Evolutionary conservation across 1,140 invertebrate genomes (phyloP).

Genomic region (Ctenoplectra terminalis): DNA sequence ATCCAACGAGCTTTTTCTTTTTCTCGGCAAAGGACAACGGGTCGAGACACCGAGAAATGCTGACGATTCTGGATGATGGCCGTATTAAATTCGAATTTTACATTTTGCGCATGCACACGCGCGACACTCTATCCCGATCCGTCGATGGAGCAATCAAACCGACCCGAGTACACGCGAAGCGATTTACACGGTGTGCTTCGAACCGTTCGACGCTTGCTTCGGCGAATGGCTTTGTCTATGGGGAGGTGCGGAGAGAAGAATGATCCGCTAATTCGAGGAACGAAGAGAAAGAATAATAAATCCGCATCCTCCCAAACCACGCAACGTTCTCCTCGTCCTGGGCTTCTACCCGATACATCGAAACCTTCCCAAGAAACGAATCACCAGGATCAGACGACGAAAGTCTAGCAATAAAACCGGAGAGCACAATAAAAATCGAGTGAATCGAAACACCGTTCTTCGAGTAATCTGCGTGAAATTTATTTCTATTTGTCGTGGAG

Average conservation of each 20-base stretch:
- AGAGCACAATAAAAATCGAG: slow-evolving; percentile 5
- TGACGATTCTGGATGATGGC: neutral
- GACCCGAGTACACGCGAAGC: neutral
- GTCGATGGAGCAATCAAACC: slow-evolving; percentile 6
- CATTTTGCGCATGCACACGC: neutral
- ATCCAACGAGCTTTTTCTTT: neutral
- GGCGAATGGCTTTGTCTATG: too few relatives aligned
- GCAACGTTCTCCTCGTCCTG: too few relatives aligned
- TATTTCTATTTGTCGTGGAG: slow-evolving; percentile 74
- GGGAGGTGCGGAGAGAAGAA: neutral
- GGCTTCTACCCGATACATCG: neutral
- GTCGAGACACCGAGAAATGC: neutral
- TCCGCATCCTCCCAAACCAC: too few relatives aligned
- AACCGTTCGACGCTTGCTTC: too few relatives aligned
- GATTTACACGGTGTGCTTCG: neutral
- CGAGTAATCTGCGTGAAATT: slow-evolving; percentile 65
- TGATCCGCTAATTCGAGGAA: neutral
- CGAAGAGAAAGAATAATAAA: too few relatives aligned
- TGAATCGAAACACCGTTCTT: slow-evolving; percentile 29
- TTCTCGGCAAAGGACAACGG: neutral
- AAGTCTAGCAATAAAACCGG: slow-evolving; percentile 8
- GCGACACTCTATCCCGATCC: neutral
- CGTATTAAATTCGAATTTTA: slow-evolving; percentile 26
- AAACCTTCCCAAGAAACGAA: neutral
- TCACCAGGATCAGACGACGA: neutral